Percentiles rank a stretch among this genome's conserved stretches.
These are phyloP conservation scores for Pluvianellus socialis DNA, from an alignment of 2,113 vertebrate genomes.

Conservation along the genomic window DNA sequence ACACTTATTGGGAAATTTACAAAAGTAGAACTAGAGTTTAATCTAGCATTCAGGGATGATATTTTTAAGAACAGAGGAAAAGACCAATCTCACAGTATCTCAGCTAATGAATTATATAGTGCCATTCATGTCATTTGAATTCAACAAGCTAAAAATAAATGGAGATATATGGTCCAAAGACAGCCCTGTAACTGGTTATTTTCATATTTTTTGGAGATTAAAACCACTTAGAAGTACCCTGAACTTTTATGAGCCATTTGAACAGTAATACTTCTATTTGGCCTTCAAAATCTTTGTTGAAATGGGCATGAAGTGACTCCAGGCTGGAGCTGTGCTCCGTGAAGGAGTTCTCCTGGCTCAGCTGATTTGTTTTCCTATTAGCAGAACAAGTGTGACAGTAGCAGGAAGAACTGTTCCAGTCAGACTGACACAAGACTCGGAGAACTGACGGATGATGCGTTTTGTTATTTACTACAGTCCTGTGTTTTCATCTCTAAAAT, in stretches of 20 bases:
- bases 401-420: not conserved
- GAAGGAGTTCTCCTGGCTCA: not conserved
- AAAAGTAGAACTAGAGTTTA: not conserved
- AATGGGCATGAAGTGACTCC: not conserved
- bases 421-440: not conserved
- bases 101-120: not conserved
- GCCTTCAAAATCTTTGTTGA: not conserved
- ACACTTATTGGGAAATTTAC: not conserved
- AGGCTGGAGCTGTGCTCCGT: not conserved
- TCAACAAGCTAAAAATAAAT: not conserved
- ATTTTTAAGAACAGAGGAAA: not conserved
- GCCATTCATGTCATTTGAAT: not conserved
- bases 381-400: not conserved
- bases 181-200: not conserved
- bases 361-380: not conserved
- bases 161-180: not conserved
- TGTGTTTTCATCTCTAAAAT: not conserved
- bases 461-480: not conserved
- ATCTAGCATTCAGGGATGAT: not conserved
- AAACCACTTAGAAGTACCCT: not conserved
- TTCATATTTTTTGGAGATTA: not conserved
- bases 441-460: not conserved
- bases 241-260: not conserved
- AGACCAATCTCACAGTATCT: not conserved
- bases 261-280: not conserved